Evolutionary conservation across 2,797 vertebrate species (phyloP).

Genomic region (Rhinoraja longicauda): DNA sequence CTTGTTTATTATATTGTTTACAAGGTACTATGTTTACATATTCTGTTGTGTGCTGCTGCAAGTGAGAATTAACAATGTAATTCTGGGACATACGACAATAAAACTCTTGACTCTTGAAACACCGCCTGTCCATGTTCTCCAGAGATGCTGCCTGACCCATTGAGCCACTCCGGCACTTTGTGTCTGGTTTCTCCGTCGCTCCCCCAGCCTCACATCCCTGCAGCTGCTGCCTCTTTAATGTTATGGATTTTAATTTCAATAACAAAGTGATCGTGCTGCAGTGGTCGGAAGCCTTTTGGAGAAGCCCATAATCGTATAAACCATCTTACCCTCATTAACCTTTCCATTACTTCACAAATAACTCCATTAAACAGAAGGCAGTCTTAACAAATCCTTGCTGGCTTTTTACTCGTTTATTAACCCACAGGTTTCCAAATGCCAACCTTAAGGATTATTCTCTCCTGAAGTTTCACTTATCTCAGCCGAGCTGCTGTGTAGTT

Average conservation of each 20-base stretch:
- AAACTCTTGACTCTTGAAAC: no score
- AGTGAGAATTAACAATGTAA: no score
- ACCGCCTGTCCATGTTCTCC: no score
- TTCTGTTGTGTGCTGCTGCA: no score
- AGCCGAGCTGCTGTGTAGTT: background rate
- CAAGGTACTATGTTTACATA: no score
- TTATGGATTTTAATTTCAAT: background rate
- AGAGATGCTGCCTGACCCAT: no score
- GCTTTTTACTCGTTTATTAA: background rate
- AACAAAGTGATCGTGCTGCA: background rate
- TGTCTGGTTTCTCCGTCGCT: no score
- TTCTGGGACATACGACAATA: no score
- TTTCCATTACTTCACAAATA: background rate
- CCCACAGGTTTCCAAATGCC: background rate
- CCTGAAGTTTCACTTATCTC: background rate
- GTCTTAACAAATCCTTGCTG: background rate
- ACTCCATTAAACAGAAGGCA: background rate
- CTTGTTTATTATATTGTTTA: no score
- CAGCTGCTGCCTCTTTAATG: background rate
- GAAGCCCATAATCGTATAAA: background rate
- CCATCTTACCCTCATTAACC: background rate
- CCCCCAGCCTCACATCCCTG: no score
- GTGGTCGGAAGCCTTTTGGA: background rate
- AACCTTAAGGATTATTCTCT: background rate
- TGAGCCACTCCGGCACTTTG: no score